Evolutionary conservation across 2,113 vertebrate species (phyloP).

Genomic region (Macrotis lagotis): DNA sequence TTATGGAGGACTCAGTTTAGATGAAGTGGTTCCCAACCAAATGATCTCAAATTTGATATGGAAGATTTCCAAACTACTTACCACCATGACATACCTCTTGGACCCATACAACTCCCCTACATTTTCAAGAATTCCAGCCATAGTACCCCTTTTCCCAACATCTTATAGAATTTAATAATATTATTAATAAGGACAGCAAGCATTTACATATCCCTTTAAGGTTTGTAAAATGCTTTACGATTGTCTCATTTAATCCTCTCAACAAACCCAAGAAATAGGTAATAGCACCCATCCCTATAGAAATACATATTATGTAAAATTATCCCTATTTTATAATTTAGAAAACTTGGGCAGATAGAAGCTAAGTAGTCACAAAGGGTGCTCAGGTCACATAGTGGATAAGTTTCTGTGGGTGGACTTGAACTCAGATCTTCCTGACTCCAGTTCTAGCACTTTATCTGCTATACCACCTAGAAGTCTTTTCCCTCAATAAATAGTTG

Average conservation of each 20-base stretch:
- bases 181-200: background rate
- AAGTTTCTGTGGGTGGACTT: background rate
- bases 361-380: background rate
- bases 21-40: background rate
- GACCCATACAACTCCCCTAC: background rate
- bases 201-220: background rate
- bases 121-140: background rate
- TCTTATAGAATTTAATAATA: background rate
- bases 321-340: background rate
- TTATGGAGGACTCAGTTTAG: background rate
- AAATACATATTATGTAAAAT: background rate
- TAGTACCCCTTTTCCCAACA: background rate
- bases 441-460: background rate
- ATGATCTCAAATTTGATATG: background rate
- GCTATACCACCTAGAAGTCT: background rate
- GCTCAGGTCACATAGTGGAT: background rate
- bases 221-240: background rate
- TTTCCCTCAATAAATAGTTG: background rate
- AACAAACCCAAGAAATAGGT: background rate
- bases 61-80: background rate
- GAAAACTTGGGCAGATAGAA: background rate
- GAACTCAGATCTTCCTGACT: background rate
- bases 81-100: background rate
- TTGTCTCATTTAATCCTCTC: background rate
- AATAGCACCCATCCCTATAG: background rate